Evolutionary conservation across 2,888 invertebrate genomes (phyloP), one percentile per base, ranked within the genome.

Genomic region (Pachymerium ferrugineum): DNA sequence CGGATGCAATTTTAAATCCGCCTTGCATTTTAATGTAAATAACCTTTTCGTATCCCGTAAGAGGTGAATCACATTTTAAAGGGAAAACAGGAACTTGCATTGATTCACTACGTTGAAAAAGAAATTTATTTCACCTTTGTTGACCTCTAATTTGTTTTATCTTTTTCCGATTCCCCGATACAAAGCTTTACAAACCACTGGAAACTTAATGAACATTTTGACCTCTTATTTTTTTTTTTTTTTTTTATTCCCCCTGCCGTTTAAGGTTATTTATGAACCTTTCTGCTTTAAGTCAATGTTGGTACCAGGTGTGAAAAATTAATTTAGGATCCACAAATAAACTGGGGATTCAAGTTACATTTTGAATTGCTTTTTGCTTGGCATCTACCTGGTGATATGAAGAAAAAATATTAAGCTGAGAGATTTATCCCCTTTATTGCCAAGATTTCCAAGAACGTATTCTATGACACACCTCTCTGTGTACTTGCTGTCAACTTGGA

Each of bases 281-380:
- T n/a, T 16, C 47, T 47, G 47, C 47, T 47, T 47, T 47, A 16
- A 22, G 19, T 47, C 47, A 47, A 47, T 47, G 47, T 47, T 47
- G 47, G 47, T 3, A 22, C 47, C 47, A 47, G 47, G 47, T 47
- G 47, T 47, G 47, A 47, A 47, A 47, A 47, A 47, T 47, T 47
- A 47, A 47, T 47, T 47, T 47, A 47, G 47, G 47, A 47, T 47
- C 47, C 47, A 47, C 47, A 47, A 47, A 47, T 47, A 47, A 47
- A 47, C 47, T 16, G 47, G 16, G 47, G 47, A 47, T 16, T 47
- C 6, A 16, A 47, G 47, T 22, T 19, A 47, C 2, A 16, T 4
- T 47, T 47, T 47, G 47, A 47, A 47, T 47, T 47, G 22, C 47
- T 22, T 47, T n/a, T 47, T 22, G 47, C 47, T 16, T 2, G 47